Evolutionary conservation across 1,140 invertebrate genomes (phyloP), one percentile per base, ranked within the genome.

Genomic region (Phenacoccus solenopsis): DNA sequence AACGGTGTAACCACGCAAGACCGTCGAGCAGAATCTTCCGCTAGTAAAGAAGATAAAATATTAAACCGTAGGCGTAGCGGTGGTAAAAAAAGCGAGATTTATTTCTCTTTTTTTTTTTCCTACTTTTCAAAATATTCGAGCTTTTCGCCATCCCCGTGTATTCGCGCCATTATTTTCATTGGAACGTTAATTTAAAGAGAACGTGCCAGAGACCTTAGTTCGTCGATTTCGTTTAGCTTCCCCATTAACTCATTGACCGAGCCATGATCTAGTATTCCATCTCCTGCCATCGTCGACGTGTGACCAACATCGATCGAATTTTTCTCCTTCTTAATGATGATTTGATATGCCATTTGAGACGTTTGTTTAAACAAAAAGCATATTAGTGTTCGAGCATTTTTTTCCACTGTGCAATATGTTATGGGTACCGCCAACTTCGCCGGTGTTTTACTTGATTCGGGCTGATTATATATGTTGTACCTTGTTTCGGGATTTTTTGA

Each of bases 401-500:
- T n/a, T n/a, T n/a, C 5, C 4, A 16, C 20, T 4, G 2, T 49
- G 12, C 38, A 49, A 16, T n/a, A 49, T 49, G 38, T 49, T 64
- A 64, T 64, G 59, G 59, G 59, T 64, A 27, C 25, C 25, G 4
- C 59, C 59, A 22, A 64, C 22, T 22, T 64, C 59, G 21, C 59
- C 59, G 25, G 59, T 64, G 22, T 64, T 64, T 24, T 27, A 64
- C 21, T 16, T 64, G 9, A 64, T 64, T 4, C 12, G 22, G 12
- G 21, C 22, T 16, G 59, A 64, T 64, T 64, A 64, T 84, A 64
- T 35, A 81, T 20, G 25, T 9, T 80, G 83, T 9, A 79, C 75
- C 0, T 81, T 84, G 69, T 87, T 84, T 75, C 78, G 80, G 67
- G 81, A 83, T 73, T 82, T 82, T 68, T 78, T 80, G 12, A 87